These are phyloP conservation scores for Xenopus borealis DNA, from an alignment of 2,113 vertebrate species.

Conservation along the genomic window DNA sequence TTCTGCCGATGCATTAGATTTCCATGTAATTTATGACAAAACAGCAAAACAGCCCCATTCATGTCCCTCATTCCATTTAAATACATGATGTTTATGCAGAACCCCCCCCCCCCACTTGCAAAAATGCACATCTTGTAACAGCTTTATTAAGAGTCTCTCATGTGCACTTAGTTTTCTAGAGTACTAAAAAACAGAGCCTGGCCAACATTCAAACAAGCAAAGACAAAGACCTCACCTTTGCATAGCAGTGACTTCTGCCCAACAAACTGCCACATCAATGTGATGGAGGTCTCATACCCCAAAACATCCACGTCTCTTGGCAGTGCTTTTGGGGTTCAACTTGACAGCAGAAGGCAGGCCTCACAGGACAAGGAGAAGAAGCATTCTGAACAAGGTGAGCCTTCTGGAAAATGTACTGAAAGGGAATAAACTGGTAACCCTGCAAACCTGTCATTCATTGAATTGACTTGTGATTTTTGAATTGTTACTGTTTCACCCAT, in stretches of 20 bases:
- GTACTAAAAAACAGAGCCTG: slow-evolving; percentile 96
- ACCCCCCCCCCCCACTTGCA: too few relatives aligned
- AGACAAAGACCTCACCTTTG: slow-evolving; percentile 92
- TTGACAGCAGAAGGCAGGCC: slow-evolving; percentile 86
- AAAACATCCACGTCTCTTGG: slow-evolving; percentile 91
- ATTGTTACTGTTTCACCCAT: too few relatives aligned
- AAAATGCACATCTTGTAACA: too few relatives aligned
- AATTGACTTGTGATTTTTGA: too few relatives aligned
- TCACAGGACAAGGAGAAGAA: slow-evolving; percentile 78
- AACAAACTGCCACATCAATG: slow-evolving; percentile 94
- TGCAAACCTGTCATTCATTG: too few relatives aligned
- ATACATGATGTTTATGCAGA: too few relatives aligned
- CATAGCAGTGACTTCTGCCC: slow-evolving; percentile 99
- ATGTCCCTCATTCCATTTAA: too few relatives aligned
- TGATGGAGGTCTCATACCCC: slow-evolving; percentile 97
- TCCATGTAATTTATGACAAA: too few relatives aligned
- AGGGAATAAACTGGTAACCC: too few relatives aligned
- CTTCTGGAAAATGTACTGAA: background rate
- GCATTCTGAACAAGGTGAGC: slow-evolving; percentile 76
- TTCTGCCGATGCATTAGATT: too few relatives aligned
- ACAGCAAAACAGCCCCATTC: too few relatives aligned
- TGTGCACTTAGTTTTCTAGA: slow-evolving; percentile 79
- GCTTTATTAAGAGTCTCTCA: slow-evolving; percentile 5
- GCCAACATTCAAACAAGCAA: slow-evolving; percentile 98
- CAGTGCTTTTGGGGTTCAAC: slow-evolving; percentile 92